Conservation (phyloP, 2,797 vertebrate species). For the Garrulus glandarius region DNA sequence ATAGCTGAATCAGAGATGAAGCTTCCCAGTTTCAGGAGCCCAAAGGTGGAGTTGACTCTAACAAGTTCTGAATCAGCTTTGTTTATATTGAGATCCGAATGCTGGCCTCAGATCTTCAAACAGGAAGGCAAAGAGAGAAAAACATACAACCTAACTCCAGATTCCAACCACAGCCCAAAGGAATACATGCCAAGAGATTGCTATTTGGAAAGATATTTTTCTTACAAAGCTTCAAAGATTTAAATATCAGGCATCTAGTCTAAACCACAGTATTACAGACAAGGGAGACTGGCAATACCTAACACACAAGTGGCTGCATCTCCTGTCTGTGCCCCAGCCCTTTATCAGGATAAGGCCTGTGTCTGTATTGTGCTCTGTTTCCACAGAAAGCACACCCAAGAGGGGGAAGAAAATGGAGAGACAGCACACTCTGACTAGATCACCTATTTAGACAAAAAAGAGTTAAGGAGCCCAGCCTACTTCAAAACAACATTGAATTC, state of each 20-base stretch:
- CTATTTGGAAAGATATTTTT: neutral
- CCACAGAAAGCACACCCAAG: neutral
- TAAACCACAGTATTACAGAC: neutral
- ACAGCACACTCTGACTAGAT: neutral
- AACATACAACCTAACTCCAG: rapidly evolving
- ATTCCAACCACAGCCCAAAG: neutral
- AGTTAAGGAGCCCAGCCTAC: neutral
- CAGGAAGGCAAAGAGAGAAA: neutral
- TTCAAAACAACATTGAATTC: neutral
- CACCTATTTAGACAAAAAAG: neutral
- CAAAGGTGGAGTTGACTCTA: neutral
- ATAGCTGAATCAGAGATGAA: neutral
- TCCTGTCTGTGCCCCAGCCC: neutral
- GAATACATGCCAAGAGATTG: neutral
- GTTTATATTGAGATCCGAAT: neutral
- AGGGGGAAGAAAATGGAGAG: neutral
- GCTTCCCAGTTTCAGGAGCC: neutral
- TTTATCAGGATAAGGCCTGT: neutral
- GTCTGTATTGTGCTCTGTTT: neutral
- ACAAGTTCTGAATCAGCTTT: neutral
- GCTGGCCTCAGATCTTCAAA: neutral
- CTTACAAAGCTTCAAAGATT: neutral
- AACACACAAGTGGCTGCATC: neutral
- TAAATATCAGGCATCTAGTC: neutral
- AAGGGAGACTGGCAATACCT: neutral